These are phyloP conservation scores for Agrotis exclamationis DNA, from an alignment of 2,888 invertebrate species.

Conservation along the genomic window DNA sequence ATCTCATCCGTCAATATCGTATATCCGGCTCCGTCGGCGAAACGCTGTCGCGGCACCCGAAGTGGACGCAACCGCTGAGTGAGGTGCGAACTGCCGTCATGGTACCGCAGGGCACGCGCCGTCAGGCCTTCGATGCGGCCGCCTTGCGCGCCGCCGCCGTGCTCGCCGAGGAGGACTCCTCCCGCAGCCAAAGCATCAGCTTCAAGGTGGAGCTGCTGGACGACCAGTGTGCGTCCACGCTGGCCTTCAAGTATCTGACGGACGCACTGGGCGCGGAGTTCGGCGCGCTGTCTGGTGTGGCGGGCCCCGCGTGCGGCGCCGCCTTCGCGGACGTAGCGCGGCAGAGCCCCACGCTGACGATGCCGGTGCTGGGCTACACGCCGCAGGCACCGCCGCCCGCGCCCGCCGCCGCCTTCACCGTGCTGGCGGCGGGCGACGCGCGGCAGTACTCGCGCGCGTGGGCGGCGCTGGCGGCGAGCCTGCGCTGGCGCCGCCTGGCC, in stretches of 20 bases:
- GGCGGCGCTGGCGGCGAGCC: constrained; percentile 67
- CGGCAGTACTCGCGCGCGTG: constrained; percentile 66
- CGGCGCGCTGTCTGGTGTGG: constrained; percentile 79
- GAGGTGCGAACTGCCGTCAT: constrained; percentile 74
- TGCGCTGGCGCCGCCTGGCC: constrained; percentile 80
- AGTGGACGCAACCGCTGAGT: constrained; percentile 64
- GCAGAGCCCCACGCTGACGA: constrained; percentile 75
- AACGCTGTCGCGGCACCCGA: constrained; percentile 63
- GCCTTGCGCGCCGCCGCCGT: constrained; percentile 79
- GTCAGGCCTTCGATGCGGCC: constrained; percentile 71
- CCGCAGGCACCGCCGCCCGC: constrained; percentile 74
- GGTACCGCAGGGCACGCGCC: constrained; percentile 64
- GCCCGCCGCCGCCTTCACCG: constrained; percentile 68
- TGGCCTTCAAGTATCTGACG: constrained; percentile 79
- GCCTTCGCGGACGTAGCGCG: constrained; percentile 82
- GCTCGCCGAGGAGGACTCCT: constrained; percentile 76
- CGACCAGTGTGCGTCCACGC: constrained; percentile 79
- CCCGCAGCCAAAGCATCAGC: constrained; percentile 50
- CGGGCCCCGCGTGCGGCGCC: constrained; percentile 83
- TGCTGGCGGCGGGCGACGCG: constrained; percentile 77
- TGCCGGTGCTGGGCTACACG: constrained; percentile 83
- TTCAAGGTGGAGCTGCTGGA: constrained; percentile 80
- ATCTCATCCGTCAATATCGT: constrained; percentile 64
- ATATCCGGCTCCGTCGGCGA: constrained; percentile 64
- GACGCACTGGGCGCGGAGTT: constrained; percentile 81